phyloP scores from a whole-genome alignment of 2,797 vertebrate genomes.

The Protonibea diacanthus region DNA sequence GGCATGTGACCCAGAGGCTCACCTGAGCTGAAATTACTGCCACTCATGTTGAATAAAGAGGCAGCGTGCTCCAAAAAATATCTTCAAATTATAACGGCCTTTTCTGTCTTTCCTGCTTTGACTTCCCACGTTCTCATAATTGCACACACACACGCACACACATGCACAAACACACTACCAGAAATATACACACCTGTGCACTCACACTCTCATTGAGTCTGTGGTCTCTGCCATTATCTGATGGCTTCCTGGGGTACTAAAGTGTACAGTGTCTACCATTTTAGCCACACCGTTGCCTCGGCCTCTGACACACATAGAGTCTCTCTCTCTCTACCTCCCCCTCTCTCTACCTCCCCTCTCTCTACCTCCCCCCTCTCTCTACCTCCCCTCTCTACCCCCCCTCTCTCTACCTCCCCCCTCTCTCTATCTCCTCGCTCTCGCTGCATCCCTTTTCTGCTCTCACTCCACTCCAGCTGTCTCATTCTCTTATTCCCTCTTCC shows the following conservation, averaged over 20 bases:
- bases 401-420: neutral
- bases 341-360: conserved; percentile 21
- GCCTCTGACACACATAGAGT: conserved; percentile 64
- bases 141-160: conserved; percentile 18
- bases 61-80: neutral
- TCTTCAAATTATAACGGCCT: neutral
- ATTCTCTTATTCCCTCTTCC: conserved; percentile 70
- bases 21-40: conserved; percentile 44
- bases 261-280: conserved; percentile 67
- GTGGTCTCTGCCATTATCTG: conserved; percentile 41
- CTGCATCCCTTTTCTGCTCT: conserved; percentile 52
- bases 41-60: neutral
- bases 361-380: conserved; percentile 2
- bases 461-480: conserved; percentile 59
- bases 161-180: conserved; percentile 14
- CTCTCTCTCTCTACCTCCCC: conserved; percentile 14
- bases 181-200: conserved; percentile 29
- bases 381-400: neutral
- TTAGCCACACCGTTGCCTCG: conserved; percentile 62
- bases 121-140: conserved; percentile 30
- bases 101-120: conserved; percentile 34
- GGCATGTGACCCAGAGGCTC: conserved; percentile 38
- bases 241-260: conserved; percentile 63
- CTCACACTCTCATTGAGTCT: neutral
- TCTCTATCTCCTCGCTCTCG: conserved; percentile 15